These are phyloP conservation scores for Cheilosia impressa DNA, from an alignment of 2,888 invertebrate genomes.

Conservation along the genomic window DNA sequence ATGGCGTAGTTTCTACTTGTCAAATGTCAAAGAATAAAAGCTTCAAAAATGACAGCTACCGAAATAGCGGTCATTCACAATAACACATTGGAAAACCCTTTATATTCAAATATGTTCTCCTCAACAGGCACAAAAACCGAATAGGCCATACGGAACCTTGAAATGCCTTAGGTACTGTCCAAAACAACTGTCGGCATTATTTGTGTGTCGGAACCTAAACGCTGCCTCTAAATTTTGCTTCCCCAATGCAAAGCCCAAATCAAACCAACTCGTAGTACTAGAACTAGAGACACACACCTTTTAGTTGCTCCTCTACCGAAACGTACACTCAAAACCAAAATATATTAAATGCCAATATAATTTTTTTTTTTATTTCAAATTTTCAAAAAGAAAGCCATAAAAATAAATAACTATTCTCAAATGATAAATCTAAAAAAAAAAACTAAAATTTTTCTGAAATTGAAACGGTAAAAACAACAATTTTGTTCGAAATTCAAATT, in stretches of 20 bases:
- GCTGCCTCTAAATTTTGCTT: background rate
- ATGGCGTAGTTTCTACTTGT: no score
- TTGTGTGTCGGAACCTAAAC: no score
- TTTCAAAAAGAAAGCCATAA: conserved; percentile 62
- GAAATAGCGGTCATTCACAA: no score
- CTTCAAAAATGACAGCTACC: no score
- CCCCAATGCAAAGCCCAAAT: conserved; percentile 1
- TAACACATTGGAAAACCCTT: no score
- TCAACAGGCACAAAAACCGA: no score
- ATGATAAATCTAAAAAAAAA: conserved; percentile 7
- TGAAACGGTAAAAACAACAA: conserved; percentile 68
- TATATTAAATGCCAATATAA: conserved; percentile 58
- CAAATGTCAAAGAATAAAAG: no score
- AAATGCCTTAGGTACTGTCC: no score
- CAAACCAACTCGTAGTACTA: conserved; percentile 15
- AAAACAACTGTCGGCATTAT: no score
- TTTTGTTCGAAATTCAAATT: conserved; percentile 80
- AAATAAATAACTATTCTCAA: conserved; percentile 66
- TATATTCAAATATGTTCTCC: no score
- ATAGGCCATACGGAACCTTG: no score
- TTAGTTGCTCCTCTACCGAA: background rate
- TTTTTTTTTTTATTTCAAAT: conserved; percentile 23
- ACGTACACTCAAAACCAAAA: conserved; percentile 46
- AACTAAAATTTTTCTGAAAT: conserved; percentile 24
- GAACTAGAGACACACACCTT: background rate